Conservation (phyloP, 2,113 vertebrate genomes). For the Callipepla californica region DNA sequence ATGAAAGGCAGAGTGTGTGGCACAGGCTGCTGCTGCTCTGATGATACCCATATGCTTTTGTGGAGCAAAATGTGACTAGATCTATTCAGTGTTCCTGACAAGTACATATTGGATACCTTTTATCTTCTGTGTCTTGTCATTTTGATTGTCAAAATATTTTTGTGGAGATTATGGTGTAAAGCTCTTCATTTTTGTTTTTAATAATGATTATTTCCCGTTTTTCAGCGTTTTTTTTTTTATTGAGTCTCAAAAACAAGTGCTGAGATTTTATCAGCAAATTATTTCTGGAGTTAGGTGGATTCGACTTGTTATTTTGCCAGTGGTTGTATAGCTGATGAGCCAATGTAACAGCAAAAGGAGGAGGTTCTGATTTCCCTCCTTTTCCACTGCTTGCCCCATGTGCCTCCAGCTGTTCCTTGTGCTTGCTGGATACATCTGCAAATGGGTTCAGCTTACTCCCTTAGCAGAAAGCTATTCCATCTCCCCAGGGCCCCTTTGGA, state of each 20-base stretch:
- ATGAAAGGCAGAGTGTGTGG: fast-evolving
- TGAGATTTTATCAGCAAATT: neutral
- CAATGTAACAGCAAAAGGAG: neutral
- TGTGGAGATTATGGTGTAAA: neutral
- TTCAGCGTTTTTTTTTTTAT: neutral
- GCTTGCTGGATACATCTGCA: neutral
- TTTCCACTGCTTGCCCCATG: neutral
- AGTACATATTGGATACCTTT: neutral
- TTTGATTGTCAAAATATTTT: neutral
- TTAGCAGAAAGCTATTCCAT: neutral
- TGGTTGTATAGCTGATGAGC: neutral
- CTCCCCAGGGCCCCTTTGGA: neutral
- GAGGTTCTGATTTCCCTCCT: neutral
- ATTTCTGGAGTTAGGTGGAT: neutral
- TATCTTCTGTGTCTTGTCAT: neutral
- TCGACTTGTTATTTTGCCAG: neutral
- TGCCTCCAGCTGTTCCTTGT: neutral
- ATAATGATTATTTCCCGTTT: neutral
- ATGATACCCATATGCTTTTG: fast-evolving
- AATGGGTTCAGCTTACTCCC: neutral
- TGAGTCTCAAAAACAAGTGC: neutral
- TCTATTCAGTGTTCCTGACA: neutral
- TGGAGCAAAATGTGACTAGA: neutral
- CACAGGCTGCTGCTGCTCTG: neutral
- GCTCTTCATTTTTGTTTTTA: neutral